phyloP scores from a whole-genome alignment of 2,797 vertebrate species.

The Melanogrammus aeglefinus region DNA sequence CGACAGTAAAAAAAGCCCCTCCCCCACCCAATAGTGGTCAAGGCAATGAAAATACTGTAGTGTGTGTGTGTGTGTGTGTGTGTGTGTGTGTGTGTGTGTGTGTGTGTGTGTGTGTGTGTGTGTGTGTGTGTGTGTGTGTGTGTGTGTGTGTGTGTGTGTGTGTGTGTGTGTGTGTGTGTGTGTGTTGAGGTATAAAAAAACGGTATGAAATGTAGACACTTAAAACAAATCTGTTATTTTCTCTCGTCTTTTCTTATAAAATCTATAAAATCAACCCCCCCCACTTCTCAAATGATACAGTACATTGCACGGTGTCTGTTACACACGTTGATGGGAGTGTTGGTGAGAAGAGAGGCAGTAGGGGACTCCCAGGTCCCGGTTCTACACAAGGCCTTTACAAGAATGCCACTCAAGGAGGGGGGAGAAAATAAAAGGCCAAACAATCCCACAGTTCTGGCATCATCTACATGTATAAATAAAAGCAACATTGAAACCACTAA shows the following conservation, averaged over 20 bases:
- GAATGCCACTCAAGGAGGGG: conserved; percentile 39
- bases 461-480: conserved; percentile 62
- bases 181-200: conserved; percentile 65
- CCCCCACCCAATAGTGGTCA: conserved; percentile 9
- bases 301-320: not conserved
- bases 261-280: conserved; percentile 52
- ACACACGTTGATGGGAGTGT: not conserved
- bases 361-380: not conserved
- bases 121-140: conserved; percentile 25
- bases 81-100: conserved; percentile 24
- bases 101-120: conserved; percentile 29
- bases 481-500: conserved; percentile 55
- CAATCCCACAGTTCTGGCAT: conserved; percentile 24
- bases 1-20: not conserved
- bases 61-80: conserved; percentile 27
- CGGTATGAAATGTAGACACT: conserved; percentile 32
- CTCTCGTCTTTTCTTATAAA: conserved; percentile 46
- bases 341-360: not conserved
- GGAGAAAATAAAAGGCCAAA: conserved; percentile 35
- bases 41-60: conserved; percentile 35
- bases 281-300: not conserved
- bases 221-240: conserved; percentile 46
- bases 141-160: conserved; percentile 28
- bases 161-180: conserved; percentile 24
- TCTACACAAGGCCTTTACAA: conserved; percentile 36